Conservation (phyloP, 2,113 vertebrate species). For the Mus spicilegus region DNA sequence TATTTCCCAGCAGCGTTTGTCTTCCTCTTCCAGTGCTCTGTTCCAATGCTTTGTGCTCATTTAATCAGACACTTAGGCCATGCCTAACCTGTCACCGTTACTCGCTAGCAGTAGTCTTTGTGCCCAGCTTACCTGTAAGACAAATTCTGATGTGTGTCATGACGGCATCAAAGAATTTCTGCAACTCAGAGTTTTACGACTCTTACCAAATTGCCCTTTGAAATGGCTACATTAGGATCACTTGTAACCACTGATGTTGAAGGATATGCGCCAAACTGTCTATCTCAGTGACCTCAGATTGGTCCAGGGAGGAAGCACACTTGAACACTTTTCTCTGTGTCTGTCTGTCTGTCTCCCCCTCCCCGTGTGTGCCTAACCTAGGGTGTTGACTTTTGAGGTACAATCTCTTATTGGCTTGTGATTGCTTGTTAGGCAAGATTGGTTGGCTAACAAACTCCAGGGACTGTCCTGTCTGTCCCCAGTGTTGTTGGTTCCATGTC, state of each 20-base stretch:
- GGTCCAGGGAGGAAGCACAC: neutral
- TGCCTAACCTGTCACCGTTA: neutral
- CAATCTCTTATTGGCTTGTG: neutral
- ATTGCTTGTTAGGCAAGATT: neutral
- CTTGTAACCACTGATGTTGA: neutral
- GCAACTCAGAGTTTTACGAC: neutral
- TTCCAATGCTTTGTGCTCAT: neutral
- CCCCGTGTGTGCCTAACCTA: neutral
- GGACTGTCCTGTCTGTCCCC: neutral
- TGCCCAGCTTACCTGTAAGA: neutral
- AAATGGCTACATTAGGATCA: neutral
- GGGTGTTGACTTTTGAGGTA: neutral
- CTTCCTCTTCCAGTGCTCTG: neutral
- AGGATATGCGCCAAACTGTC: neutral
- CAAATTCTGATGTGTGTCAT: slow-evolving; percentile 5
- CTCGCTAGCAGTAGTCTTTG: neutral
- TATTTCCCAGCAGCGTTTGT: neutral
- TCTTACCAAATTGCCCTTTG: neutral
- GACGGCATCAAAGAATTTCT: neutral
- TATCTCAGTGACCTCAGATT: neutral
- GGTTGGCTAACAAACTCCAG: neutral
- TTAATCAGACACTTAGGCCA: neutral
- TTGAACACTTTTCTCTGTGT: neutral
- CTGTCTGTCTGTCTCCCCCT: neutral
- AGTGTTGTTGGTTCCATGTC: neutral